Conservation (phyloP, 2,797 vertebrate genomes). For the Philypnodon macrostomus region DNA sequence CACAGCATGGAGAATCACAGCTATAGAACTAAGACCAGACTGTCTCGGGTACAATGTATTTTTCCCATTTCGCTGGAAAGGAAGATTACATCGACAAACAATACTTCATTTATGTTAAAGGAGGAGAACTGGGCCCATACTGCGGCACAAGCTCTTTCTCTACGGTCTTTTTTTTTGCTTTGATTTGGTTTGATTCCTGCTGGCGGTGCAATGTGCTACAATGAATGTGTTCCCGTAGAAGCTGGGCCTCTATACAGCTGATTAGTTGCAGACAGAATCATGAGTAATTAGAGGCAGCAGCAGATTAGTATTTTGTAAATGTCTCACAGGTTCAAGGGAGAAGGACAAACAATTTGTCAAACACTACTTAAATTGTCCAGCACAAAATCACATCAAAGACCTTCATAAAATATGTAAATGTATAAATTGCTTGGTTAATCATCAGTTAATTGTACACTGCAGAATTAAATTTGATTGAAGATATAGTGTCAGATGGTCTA, state of each 20-base stretch:
- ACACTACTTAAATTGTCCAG: background rate
- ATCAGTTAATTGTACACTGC: background rate
- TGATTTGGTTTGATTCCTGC: conserved; percentile 9
- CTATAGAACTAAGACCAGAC: conserved; percentile 22
- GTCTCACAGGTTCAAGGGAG: background rate
- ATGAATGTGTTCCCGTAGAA: conserved; percentile 14
- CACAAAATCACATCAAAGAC: background rate
- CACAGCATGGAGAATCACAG: conserved; percentile 17
- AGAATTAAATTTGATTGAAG: no score
- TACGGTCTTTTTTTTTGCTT: conserved; percentile 1
- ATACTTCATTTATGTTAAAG: conserved; percentile 1
- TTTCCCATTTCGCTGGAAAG: conserved; percentile 7
- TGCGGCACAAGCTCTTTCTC: conserved; percentile 9
- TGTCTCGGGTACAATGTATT: conserved; percentile 2
- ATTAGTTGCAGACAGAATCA: conserved; percentile 1
- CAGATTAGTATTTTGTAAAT: conserved; percentile 9
- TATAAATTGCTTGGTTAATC: background rate
- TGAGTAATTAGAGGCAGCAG: conserved; percentile 22
- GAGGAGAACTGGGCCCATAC: conserved; percentile 3
- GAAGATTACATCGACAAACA: conserved; percentile 21
- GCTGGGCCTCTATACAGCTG: conserved; percentile 1
- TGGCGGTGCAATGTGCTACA: background rate
- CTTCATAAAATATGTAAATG: background rate
- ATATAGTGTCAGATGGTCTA: no score
- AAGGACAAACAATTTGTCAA: conserved; percentile 1